These are phyloP conservation scores for Megamerina dolium DNA, from an alignment of 2,888 invertebrate species.

Conservation along the genomic window DNA sequence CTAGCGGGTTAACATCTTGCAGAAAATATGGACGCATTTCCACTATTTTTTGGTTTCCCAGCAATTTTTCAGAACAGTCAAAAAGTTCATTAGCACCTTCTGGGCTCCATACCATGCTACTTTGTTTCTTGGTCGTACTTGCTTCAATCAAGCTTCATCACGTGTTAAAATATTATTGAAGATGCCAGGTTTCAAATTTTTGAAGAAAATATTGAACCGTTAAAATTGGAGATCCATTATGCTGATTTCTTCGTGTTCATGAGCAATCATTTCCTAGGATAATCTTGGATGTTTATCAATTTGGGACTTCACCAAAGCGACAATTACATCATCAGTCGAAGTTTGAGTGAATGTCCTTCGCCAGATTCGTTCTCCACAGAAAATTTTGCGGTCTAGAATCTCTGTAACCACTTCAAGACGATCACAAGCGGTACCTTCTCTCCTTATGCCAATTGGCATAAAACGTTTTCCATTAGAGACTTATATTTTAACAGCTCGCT, in stretches of 20 bases:
- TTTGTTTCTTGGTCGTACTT: background rate
- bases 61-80: too few relatives aligned
- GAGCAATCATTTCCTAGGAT: background rate
- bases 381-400: background rate
- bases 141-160: background rate
- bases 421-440: background rate
- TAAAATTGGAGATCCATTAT: background rate
- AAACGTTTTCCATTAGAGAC: too few relatives aligned
- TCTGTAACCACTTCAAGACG: background rate
- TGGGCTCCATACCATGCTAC: background rate
- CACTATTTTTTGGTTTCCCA: too few relatives aligned
- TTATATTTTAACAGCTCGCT: too few relatives aligned
- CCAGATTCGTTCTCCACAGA: background rate
- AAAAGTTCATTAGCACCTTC: background rate
- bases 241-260: background rate
- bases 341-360: background rate
- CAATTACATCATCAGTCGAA: background rate
- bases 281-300: background rate
- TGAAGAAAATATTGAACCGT: background rate
- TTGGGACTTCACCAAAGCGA: background rate
- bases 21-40: too few relatives aligned
- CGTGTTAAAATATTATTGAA: background rate
- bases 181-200: background rate
- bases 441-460: too few relatives aligned
- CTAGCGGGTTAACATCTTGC: too few relatives aligned